A percentile compares a stretch with the other conserved stretches of the same genome.
phyloP scores from a whole-genome alignment of 2,797 vertebrate species.

The Octomys mimax region DNA sequence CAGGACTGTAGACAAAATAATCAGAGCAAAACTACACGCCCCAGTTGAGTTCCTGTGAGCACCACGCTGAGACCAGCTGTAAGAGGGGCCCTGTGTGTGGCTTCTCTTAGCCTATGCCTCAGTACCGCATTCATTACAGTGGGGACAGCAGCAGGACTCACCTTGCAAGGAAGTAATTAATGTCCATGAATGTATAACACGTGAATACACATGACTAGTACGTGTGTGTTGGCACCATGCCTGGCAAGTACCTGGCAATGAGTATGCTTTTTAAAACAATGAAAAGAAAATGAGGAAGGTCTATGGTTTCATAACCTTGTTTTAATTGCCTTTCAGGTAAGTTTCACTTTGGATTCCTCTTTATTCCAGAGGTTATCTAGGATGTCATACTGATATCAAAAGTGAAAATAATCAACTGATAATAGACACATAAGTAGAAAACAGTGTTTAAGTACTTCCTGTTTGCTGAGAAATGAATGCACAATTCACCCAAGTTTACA shows the following conservation, averaged over 20 bases:
- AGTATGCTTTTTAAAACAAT: not conserved
- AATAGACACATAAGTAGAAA: not conserved
- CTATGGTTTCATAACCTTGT: not conserved
- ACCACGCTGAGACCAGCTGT: not conserved
- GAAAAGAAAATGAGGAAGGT: not conserved
- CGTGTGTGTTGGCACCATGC: not conserved
- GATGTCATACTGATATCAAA: conserved; percentile 23
- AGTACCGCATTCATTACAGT: not conserved
- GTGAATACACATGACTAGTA: not conserved
- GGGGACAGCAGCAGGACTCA: not conserved
- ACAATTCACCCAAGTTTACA: not conserved
- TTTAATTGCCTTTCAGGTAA: conserved; percentile 1
- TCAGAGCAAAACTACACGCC: not conserved
- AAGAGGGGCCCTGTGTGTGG: not conserved
- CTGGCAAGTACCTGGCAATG: not conserved
- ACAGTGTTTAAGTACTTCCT: not conserved
- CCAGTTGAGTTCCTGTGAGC: not conserved
- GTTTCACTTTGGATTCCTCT: not conserved
- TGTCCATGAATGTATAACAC: not conserved
- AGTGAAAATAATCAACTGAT: conserved; percentile 21
- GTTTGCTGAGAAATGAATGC: not conserved
- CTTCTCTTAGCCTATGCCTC: not conserved
- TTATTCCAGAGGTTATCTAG: not conserved
- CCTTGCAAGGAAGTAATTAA: not conserved
- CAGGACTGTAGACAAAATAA: not conserved